A percentile compares a stretch with the other conserved stretches of the same genome.
phyloP scores from a whole-genome alignment of 2,888 invertebrate species.

The Stenoptilia bipunctidactyla region DNA sequence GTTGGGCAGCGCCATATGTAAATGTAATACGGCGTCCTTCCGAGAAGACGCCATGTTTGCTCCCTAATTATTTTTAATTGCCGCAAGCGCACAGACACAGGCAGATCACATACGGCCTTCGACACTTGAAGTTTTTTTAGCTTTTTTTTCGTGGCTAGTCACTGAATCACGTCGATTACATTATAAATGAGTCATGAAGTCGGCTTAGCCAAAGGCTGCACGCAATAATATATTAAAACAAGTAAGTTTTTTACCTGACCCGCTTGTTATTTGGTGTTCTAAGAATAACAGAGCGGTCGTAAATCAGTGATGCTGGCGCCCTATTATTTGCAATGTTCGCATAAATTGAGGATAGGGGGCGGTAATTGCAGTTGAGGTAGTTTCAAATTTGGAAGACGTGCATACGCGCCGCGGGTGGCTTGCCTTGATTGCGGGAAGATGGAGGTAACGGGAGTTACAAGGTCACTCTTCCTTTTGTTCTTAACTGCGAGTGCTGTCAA shows the following conservation, averaged over 20 bases:
- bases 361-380: constrained; percentile 28
- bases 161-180: constrained; percentile 51
- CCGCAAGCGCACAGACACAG: constrained; percentile 46
- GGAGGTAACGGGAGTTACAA: constrained; percentile 4
- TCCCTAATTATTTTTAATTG: constrained; percentile 72
- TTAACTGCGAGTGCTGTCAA: too few species aligned
- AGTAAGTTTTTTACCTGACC: constrained; percentile 43
- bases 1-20: constrained; percentile 45
- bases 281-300: constrained; percentile 47
- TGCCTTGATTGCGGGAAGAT: neutral
- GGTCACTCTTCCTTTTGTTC: constrained; percentile 13
- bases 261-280: constrained; percentile 33
- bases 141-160: constrained; percentile 68
- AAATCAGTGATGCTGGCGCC: constrained; percentile 58
- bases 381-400: constrained; percentile 13
- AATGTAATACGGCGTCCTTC: constrained; percentile 57
- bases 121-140: constrained; percentile 47
- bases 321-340: constrained; percentile 59
- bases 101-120: constrained; percentile 48
- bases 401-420: constrained; percentile 40
- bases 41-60: constrained; percentile 56
- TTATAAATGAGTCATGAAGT: constrained; percentile 42
- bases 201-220: constrained; percentile 28
- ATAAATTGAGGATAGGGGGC: constrained; percentile 32
- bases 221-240: constrained; percentile 38